These are phyloP conservation scores for Trissolcus japonicus DNA, from an alignment of 2,888 invertebrate genomes.

Conservation along the genomic window DNA sequence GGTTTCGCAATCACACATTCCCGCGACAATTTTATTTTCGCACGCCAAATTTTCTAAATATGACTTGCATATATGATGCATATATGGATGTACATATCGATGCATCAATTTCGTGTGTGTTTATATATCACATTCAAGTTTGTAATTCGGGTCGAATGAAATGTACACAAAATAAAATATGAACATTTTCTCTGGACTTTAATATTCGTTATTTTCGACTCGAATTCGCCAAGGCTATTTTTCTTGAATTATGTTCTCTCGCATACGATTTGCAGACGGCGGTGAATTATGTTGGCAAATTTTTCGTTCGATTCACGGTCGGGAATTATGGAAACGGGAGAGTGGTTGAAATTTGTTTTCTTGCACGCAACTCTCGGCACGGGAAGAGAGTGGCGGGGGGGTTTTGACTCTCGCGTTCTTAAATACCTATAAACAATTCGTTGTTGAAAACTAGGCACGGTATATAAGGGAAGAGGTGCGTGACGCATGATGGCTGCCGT, in stretches of 20 bases:
- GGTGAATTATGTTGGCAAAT: slow-evolving; percentile 26
- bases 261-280: slow-evolving; percentile 11
- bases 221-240: neutral
- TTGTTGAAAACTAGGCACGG: slow-evolving; percentile 28
- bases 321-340: slow-evolving; percentile 29
- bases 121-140: too few species aligned
- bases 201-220: neutral
- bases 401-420: slow-evolving; percentile 23
- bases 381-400: slow-evolving; percentile 5
- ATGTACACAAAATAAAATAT: neutral
- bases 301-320: slow-evolving; percentile 45
- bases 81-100: too few species aligned
- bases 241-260: neutral
- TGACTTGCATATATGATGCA: too few species aligned
- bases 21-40: too few species aligned
- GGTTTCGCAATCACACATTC: too few species aligned
- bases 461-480: slow-evolving; percentile 40
- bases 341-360: slow-evolving; percentile 18
- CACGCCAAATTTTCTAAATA: too few species aligned
- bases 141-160: too few species aligned
- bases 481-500: slow-evolving; percentile 59
- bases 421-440: slow-evolving; percentile 44
- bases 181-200: neutral
- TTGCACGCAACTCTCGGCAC: slow-evolving; percentile 23
- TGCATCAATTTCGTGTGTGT: neutral